Conservation (phyloP, 2,888 invertebrate genomes). For the Amphimallon solstitiale region DNA sequence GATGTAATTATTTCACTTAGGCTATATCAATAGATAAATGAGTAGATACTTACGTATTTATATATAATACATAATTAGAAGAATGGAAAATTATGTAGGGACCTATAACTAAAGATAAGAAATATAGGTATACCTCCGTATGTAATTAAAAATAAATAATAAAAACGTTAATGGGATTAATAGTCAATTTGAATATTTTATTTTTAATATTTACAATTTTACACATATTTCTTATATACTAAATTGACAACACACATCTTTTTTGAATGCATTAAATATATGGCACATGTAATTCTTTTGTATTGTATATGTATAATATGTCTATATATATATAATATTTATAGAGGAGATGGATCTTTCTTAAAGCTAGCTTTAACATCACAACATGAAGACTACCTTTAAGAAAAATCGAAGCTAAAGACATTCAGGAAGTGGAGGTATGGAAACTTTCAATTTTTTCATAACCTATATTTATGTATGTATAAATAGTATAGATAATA, state of each 20-base stretch:
- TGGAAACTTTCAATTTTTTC: constrained; percentile 6
- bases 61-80: too few relatives aligned
- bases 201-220: constrained; percentile 57
- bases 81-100: too few relatives aligned
- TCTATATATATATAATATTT: constrained; percentile 34
- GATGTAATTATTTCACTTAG: too few relatives aligned
- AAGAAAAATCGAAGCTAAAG: constrained; percentile 42
- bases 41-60: too few relatives aligned
- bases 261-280: constrained; percentile 58
- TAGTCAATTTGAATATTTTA: constrained; percentile 48
- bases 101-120: too few relatives aligned
- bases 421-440: constrained; percentile 27
- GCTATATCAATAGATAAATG: too few relatives aligned
- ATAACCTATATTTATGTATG: constrained; percentile 24
- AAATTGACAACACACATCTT: constrained; percentile 58
- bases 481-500: constrained; percentile 3
- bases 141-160: neutral
- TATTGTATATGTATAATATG: constrained; percentile 41
- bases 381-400: constrained; percentile 12
- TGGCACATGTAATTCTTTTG: constrained; percentile 56
- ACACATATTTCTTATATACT: constrained; percentile 52
- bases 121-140: too few relatives aligned
- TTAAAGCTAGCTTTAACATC: constrained; percentile 20
- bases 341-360: constrained; percentile 32
- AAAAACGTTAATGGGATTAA: constrained; percentile 7